phyloP scores from a whole-genome alignment of 2,113 vertebrate species.

The Corythornis vintsioides region DNA sequence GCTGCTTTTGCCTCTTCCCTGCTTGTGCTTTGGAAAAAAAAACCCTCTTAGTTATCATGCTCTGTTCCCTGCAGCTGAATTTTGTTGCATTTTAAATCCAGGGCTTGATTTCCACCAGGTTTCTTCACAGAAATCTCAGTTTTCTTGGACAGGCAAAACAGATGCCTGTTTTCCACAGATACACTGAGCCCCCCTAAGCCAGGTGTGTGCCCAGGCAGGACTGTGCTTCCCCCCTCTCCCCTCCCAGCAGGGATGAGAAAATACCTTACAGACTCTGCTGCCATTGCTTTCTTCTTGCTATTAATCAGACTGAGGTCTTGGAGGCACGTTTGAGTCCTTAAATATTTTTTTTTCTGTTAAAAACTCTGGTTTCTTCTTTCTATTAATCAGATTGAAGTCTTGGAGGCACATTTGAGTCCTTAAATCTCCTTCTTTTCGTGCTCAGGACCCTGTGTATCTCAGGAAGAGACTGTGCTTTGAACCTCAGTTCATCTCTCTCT shows the following conservation, averaged over 20 bases:
- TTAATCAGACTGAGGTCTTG: background rate
- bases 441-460: background rate
- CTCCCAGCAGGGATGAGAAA: background rate
- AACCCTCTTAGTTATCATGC: too few species aligned
- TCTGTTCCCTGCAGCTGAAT: background rate
- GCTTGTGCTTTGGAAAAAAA: background rate
- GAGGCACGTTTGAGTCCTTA: background rate
- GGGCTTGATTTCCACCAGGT: background rate
- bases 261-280: background rate
- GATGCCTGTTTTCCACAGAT: background rate
- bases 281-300: background rate
- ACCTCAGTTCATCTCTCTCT: background rate
- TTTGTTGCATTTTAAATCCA: background rate
- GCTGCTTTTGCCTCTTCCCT: too few species aligned
- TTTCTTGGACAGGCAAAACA: background rate
- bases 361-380: background rate
- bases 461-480: background rate
- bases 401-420: background rate
- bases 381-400: background rate
- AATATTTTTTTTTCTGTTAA: background rate
- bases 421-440: rapidly evolving
- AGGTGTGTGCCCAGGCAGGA: rapidly evolving
- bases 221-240: background rate
- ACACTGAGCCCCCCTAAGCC: background rate
- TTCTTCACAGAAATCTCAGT: background rate